Base-by-base conservation (phyloP, 2,888 invertebrate genomes). In the Heliconius erato region DNA sequence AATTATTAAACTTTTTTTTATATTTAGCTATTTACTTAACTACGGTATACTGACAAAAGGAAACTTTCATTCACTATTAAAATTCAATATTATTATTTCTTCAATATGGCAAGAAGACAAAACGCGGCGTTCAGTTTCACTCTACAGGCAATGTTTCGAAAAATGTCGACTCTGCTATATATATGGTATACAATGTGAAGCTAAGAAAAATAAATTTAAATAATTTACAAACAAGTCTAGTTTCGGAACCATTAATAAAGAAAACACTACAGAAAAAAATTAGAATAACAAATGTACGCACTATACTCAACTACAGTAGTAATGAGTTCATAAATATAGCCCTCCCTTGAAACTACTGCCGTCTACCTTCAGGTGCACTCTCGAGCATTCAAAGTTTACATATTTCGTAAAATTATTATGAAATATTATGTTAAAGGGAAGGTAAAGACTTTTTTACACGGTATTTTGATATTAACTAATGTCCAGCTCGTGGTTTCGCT, bases 221-320 rank as follows among this genome's bases (percentile, higher is more conserved):
- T 54, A 54, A 19, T 54, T 54, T 7, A 65, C 14, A 63, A 63
- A 63, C 26, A 65, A 65, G 6, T 65, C 65, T 65, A n/a, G 26
- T 65, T 65, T 4, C 65, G 14, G 44, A 44, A 54, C 68, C 68
- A 76, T 59, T 14, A 80, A 59, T 40, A 76, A 76, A 59, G n/a
- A 26, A 59, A 69, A 76, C 26, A 32, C 79, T 54, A 68, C 65
- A 40, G 54, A 44, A 65, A 74, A 67, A 80, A 74, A 74, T 79
- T 68, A 79, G 44, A 79, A 79, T 80, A 65, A 54, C 54, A 54
- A 54, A 54, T 54, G 54, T 54, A 54, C 54, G 54, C 54, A 54
- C 54, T 54, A 54, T 6, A 63, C 63, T 23, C 63, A 63, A 63
- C 63, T 63, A n/a, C 63, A n/a, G n/a, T 63, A 54, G 54, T 54